phyloP scores from a whole-genome alignment of 2,797 vertebrate species.

The Odontamblyopus lacepedii region DNA sequence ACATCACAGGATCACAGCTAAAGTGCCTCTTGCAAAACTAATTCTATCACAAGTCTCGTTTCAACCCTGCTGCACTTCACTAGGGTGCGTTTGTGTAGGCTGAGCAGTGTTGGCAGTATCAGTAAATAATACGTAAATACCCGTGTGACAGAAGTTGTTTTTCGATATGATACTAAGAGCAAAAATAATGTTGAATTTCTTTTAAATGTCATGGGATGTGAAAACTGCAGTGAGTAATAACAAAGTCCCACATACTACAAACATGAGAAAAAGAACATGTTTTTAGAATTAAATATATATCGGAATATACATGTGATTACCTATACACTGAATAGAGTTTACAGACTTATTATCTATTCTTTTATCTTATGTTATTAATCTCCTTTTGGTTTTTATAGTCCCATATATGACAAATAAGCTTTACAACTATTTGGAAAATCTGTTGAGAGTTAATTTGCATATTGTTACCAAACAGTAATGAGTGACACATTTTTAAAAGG shows the following conservation, averaged over 20 bases:
- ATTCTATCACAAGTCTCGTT: not conserved
- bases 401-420: not conserved
- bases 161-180: not conserved
- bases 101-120: not conserved
- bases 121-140: constrained; percentile 2
- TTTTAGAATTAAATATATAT: not conserved
- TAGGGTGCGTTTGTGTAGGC: not conserved
- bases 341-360: too few species aligned
- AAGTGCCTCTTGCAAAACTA: constrained; percentile 32
- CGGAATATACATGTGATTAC: not conserved
- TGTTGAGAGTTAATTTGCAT: not conserved
- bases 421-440: not conserved
- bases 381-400: too few species aligned
- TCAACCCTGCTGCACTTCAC: not conserved
- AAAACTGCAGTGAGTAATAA: constrained; percentile 3
- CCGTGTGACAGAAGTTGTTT: constrained; percentile 7
- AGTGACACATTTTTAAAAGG: not conserved
- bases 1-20: constrained; percentile 33
- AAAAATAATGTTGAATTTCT: not conserved
- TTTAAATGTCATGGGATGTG: constrained; percentile 3
- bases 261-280: not conserved
- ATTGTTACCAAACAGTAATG: not conserved
- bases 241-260: not conserved
- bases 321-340: too few species aligned
- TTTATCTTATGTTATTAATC: too few species aligned